These are phyloP conservation scores for Trachymyrmex septentrionalis DNA, from an alignment of 1,140 invertebrate species.

Conservation along the genomic window DNA sequence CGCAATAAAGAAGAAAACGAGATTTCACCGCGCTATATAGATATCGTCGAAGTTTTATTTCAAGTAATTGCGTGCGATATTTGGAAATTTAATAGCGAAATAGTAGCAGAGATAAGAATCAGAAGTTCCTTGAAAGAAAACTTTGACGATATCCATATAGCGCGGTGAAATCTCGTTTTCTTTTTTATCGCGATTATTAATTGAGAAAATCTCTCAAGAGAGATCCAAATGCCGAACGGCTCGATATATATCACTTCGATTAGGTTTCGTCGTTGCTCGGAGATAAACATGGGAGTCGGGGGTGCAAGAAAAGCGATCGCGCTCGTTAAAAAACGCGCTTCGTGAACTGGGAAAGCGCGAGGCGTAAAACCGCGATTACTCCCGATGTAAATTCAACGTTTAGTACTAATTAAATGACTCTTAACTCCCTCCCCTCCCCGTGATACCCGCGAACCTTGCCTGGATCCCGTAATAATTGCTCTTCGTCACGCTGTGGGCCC, in stretches of 20 bases:
- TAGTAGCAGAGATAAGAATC: not conserved
- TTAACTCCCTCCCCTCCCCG: conserved; percentile 52
- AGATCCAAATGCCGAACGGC: not conserved
- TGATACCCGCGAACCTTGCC: conserved; percentile 23
- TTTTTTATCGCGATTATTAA: not conserved
- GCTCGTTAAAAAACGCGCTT: conserved; percentile 26
- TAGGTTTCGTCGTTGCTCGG: too few species aligned
- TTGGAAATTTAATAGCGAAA: not conserved
- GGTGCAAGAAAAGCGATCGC: conserved; percentile 48
- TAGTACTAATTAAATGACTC: conserved; percentile 65
- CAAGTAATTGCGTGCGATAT: not conserved
- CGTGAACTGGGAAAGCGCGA: not conserved
- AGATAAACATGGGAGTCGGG: conserved; percentile 2
- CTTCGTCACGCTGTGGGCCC: conserved; percentile 20
- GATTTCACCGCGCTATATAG: too few species aligned
- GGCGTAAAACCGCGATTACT: conserved; percentile 43
- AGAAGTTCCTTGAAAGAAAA: not conserved
- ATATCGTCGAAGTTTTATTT: too few species aligned
- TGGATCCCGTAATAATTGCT: conserved; percentile 4
- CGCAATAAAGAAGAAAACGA: too few species aligned
- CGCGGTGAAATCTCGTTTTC: not conserved
- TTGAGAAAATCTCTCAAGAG: not conserved
- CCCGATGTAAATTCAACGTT: conserved; percentile 57
- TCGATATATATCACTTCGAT: conserved; percentile 13
- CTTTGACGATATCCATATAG: not conserved